Percentiles rank a stretch among this genome's conserved stretches.
Evolutionary conservation across 2,113 vertebrate genomes (phyloP).

Genomic region (Raja brachyura): DNA sequence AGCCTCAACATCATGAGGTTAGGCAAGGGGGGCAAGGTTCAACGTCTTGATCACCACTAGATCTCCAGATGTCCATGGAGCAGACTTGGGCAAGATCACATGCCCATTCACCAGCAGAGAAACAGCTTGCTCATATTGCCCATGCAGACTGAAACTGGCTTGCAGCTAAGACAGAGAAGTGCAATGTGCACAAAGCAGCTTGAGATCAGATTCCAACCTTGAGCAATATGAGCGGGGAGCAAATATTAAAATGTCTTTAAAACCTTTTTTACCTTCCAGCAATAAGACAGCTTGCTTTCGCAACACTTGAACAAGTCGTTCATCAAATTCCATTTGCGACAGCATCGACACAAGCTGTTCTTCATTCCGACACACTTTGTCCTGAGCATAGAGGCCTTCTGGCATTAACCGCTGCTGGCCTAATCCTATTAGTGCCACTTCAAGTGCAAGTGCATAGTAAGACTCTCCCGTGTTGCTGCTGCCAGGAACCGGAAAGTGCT

Average conservation of each 20-base stretch:
- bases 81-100: not conserved
- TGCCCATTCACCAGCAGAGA: not conserved
- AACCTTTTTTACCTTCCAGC: conserved; percentile 51
- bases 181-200: not conserved
- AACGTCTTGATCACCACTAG: not conserved
- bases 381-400: conserved; percentile 57
- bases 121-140: not conserved
- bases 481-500: conserved; percentile 48
- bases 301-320: conserved; percentile 53
- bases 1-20: not conserved
- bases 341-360: conserved; percentile 56
- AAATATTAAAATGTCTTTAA: not conserved
- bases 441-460: conserved; percentile 52
- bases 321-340: conserved; percentile 54
- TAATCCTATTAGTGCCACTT: conserved; percentile 54
- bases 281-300: conserved; percentile 52
- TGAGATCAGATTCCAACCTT: not conserved
- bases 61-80: not conserved
- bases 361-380: conserved; percentile 58
- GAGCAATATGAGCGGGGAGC: not conserved
- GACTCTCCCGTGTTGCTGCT: conserved; percentile 49
- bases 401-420: conserved; percentile 60
- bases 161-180: not conserved
- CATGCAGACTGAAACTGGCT: not conserved
- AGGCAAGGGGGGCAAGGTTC: not conserved